Base-by-base conservation (phyloP, 2,888 invertebrate species). In the Iphiclides podalirius region DNA sequence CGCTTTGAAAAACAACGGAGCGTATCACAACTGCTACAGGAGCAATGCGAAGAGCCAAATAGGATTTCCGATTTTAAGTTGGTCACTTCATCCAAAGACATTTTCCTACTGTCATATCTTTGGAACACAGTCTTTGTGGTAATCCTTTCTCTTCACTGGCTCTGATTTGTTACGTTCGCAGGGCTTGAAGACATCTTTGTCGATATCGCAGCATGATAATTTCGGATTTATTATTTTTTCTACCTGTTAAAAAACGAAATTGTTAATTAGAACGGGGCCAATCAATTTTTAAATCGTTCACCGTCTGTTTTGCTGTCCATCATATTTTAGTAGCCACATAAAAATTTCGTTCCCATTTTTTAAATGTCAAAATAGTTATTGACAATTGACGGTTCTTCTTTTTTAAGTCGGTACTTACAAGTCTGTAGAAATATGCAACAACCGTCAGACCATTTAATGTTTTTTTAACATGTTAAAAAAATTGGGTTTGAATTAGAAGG, bases 1-100 rank as follows among this genome's bases (percentile, higher is more conserved):
- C 66, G 64, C 47, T 64, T 63, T 3, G 53, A 47, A 39, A 69
- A 70, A 47, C 75, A 77, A 12, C 38, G 40, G 6, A 55, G 13
- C 1, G 72, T 67, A 36, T 76, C 67, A 34, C 78, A 79, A 11
- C 66, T 48, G 3, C 55, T 43, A 47, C 82, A 80, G 0, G 82
- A 78, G 46, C 79, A 79, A 28, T 52, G 41, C 0, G 61, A 61
- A 2, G 54, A 52, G 11, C 14, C 43, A 13, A 44, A 49, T 23
- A 49, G 4, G 1, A 49, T 35, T 34, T 49, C 38, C 8, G 49
- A 44, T 34, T 49, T 43, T 4, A 49, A 16, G 8, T 34, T 34
- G 4, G 20, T 34, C 2, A 43, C 37, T 34, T 49, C 48, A 1
- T 43, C 31, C 1, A 43, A 12, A 11, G 42, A 9, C 47, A 48